Base-by-base conservation (phyloP, 2,797 vertebrate species). In the Melanogrammus aeglefinus region DNA sequence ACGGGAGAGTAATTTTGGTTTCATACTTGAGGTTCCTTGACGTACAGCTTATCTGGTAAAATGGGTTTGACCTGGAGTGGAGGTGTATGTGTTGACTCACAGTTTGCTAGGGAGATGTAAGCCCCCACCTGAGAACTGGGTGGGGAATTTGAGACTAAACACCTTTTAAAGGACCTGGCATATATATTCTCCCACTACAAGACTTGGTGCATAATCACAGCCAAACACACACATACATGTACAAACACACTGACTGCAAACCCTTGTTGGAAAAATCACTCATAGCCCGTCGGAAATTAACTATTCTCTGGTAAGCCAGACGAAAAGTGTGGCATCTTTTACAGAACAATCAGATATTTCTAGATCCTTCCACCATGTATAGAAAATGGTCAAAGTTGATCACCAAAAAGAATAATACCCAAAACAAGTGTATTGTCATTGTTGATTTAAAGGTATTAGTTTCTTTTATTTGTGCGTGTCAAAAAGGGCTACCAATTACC, bases 81-180 rank as follows among this genome's bases (percentile, higher is more conserved):
- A 57, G 75, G 80, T 74, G 72, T 74, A 27, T 0, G 6, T 80
- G 84, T 78, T 89, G 85, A 86, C 82, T 87, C 78, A 75, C 29
- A 80, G 83, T 85, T 80, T 74, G 78, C 76, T 78, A 72, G 31
- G 78, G 81, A 71, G 79, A 71, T 75, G 76, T 78, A 31, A 75
- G 82, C 70, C 82, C 82, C 87, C 82, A 90, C 87, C 87, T 81
- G 89, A 78, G 80, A 57, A 85, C 82, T 79, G 79, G 84, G 83
- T 88, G 85, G 80, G 83, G 79, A 88, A 83, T 87, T 84, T 88
- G 81, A 80, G 85, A 84, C 77, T 69, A 0, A 71, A 71, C 77
- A 44, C 69, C 75, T 76, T 82, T 10, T 16, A 6, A 78, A 79
- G 41, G 69, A 57, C 9, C 41, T 33, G 1, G 76, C 63, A 35